These are phyloP conservation scores for Stictonetta naevosa DNA, from an alignment of 2,113 vertebrate species.

Conservation along the genomic window DNA sequence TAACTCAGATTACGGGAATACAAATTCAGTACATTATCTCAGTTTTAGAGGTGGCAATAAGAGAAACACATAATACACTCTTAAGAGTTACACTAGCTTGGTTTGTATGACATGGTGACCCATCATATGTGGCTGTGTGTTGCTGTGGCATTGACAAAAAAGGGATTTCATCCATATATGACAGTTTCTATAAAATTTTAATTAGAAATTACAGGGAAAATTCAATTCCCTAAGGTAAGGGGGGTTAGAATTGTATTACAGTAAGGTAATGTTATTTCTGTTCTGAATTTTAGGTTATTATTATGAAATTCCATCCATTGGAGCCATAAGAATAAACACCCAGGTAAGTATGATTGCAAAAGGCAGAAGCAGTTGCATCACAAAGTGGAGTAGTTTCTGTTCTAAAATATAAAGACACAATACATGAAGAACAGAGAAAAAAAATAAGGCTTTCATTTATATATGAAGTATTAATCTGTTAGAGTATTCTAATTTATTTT, in stretches of 20 bases:
- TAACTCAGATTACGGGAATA: not conserved
- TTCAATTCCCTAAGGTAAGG: not conserved
- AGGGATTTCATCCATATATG: not conserved
- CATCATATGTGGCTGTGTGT: fast-evolving
- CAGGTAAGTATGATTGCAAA: constrained; percentile 82
- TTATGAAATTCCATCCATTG: constrained; percentile 97
- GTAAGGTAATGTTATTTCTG: not conserved
- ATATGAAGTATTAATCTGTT: not conserved
- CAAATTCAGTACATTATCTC: not conserved
- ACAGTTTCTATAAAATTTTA: not conserved
- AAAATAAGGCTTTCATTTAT: not conserved
- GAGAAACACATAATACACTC: not conserved
- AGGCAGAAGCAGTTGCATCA: not conserved
- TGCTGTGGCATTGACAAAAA: not conserved
- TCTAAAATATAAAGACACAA: not conserved
- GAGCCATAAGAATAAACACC: constrained; percentile 98
- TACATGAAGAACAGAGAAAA: not conserved
- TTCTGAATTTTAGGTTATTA: constrained; percentile 88
- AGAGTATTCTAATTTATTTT: not conserved
- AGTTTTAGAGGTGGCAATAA: not conserved
- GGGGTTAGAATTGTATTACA: not conserved
- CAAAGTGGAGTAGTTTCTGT: not conserved
- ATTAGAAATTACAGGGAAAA: not conserved
- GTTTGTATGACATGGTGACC: not conserved
- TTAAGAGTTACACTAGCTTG: not conserved